These are phyloP conservation scores for Xiphorhynchus elegans DNA, from an alignment of 2,113 vertebrate species.

Conservation along the genomic window DNA sequence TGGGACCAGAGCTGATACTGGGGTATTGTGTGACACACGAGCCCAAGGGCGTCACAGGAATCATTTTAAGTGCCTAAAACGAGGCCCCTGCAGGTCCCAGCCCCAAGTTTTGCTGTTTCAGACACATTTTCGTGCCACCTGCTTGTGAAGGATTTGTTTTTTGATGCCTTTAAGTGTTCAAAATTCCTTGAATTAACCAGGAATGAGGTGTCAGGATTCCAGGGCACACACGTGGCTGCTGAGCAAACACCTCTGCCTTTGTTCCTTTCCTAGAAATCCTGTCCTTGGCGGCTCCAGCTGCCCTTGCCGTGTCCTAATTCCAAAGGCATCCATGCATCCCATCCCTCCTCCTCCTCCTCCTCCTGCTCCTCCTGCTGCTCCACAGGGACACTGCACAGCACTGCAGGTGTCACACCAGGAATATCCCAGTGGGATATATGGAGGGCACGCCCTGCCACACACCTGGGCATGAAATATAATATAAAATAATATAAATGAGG, in stretches of 20 bases:
- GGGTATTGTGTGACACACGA: fast-evolving
- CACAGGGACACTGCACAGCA: background rate
- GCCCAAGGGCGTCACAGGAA: fast-evolving
- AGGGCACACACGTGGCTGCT: fast-evolving
- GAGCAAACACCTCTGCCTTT: background rate
- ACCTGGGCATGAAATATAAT: background rate
- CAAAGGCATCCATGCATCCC: fast-evolving
- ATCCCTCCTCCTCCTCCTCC: background rate
- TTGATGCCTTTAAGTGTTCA: fast-evolving
- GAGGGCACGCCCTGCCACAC: background rate
- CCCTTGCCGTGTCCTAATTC: background rate
- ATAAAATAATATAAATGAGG: background rate
- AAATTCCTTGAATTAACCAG: background rate
- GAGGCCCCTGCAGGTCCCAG: background rate
- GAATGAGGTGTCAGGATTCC: background rate
- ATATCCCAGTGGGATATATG: fast-evolving
- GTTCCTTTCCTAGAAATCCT: background rate
- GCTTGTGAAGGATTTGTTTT: fast-evolving
- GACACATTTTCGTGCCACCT: background rate
- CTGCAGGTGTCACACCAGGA: background rate
- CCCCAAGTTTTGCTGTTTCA: fast-evolving
- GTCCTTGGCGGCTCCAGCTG: background rate
- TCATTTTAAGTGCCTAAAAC: fast-evolving
- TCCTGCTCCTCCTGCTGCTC: background rate
- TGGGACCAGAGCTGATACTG: background rate